These are phyloP conservation scores for Nerophis lumbriciformis DNA, from an alignment of 2,113 vertebrate genomes.

Conservation along the genomic window DNA sequence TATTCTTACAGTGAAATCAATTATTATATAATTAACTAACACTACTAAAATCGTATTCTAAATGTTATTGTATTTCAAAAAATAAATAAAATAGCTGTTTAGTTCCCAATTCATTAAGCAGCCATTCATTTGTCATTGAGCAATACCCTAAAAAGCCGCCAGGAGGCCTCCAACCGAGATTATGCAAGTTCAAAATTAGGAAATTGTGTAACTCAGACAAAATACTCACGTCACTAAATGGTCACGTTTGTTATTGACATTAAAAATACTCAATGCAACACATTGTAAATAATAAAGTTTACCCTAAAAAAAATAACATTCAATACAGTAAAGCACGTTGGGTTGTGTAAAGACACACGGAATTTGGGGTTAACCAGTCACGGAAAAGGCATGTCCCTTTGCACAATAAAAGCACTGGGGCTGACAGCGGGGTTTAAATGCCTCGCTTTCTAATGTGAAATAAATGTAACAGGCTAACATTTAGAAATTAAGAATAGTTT, in stretches of 20 bases:
- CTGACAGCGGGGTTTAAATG: background rate
- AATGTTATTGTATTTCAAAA: no score
- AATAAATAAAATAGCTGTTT: background rate
- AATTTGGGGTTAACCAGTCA: background rate
- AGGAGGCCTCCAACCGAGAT: conserved; percentile 29
- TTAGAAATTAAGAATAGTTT: accelerated
- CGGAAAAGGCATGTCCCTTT: background rate
- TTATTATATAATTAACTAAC: no score
- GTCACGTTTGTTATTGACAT: background rate
- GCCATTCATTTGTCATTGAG: conserved; percentile 22
- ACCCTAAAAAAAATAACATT: background rate
- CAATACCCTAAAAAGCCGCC: conserved; percentile 4
- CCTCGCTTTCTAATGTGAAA: background rate
- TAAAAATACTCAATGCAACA: background rate
- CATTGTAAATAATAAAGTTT: no score
- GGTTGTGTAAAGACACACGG: background rate
- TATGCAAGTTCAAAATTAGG: conserved; percentile 61
- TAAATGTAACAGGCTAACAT: no score
- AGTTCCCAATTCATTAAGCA: background rate
- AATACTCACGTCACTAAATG: background rate
- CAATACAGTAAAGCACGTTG: background rate
- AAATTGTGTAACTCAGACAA: conserved; percentile 63
- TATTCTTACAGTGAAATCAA: no score
- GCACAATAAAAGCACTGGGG: background rate
- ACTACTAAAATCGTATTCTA: no score